Percentiles rank a stretch among this genome's conserved stretches.
Evolutionary conservation across 2,888 invertebrate genomes (phyloP).

Genomic region (Arge pagana): DNA sequence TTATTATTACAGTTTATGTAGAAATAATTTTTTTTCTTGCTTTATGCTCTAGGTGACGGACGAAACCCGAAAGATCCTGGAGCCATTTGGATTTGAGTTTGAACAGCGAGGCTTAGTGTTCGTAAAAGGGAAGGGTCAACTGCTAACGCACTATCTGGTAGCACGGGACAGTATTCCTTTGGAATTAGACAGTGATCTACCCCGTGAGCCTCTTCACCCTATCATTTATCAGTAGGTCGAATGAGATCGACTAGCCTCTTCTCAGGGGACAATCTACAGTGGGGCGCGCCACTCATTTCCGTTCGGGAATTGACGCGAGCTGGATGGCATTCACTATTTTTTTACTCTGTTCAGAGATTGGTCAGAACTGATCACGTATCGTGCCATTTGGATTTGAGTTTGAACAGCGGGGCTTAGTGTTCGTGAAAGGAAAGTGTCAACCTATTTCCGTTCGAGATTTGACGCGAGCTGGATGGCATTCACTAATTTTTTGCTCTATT

Average conservation of each 20-base stretch:
- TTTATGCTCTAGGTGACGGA: constrained; percentile 79
- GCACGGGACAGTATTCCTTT: constrained; percentile 57
- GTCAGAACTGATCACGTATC: no score
- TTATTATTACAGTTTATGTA: no score
- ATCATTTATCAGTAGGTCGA: constrained; percentile 53
- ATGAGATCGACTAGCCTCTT: constrained; percentile 8
- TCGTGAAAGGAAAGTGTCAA: constrained; percentile 92
- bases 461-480: no score
- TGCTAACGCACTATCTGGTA: constrained; percentile 92
- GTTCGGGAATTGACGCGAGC: no score
- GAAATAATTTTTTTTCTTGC: no score
- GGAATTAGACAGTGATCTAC: constrained; percentile 53
- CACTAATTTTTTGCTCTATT: no score
- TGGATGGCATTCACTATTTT: no score
- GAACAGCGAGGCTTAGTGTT: constrained; percentile 93
- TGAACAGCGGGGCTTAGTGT: constrained; percentile 90
- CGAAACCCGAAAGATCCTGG: constrained; percentile 88
- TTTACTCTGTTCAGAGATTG: no score
- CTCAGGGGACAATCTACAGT: constrained; percentile 13
- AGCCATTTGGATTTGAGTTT: constrained; percentile 88
- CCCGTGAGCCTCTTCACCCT: constrained; percentile 52
- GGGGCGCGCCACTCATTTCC: constrained; percentile 12
- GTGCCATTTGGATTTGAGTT: constrained; percentile 89
- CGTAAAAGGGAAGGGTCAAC: constrained; percentile 96
- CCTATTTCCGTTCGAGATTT: constrained; percentile 11